These are phyloP conservation scores for Camponotus floridanus DNA, from an alignment of 1,140 invertebrate genomes.

Conservation along the genomic window DNA sequence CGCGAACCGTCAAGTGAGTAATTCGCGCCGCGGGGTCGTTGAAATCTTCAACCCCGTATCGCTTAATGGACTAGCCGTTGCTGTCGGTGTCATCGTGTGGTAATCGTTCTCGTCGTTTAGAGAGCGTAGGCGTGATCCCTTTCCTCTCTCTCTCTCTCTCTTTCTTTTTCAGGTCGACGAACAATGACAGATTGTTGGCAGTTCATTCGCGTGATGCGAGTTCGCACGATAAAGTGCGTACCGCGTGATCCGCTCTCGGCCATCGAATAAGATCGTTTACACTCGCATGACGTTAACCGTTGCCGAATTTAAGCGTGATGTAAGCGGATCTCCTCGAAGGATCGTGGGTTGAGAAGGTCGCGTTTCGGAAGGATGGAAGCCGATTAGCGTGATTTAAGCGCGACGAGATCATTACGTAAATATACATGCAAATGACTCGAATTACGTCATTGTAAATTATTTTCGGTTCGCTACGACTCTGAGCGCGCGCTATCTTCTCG, in stretches of 20 bases:
- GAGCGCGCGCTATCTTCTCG: not conserved
- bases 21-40: conserved; percentile 75
- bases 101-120: conserved; percentile 40
- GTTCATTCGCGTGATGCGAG: conserved; percentile 38
- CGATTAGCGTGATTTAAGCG: conserved; percentile 6
- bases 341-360: conserved; percentile 10
- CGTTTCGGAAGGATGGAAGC: conserved; percentile 12
- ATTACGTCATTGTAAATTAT: conserved; percentile 26
- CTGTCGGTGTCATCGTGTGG: conserved; percentile 54
- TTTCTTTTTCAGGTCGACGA: conserved; percentile 52
- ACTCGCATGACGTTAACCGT: conserved; percentile 9
- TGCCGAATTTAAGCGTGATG: conserved; percentile 32
- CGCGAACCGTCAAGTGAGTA: conserved; percentile 64
- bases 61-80: conserved; percentile 56
- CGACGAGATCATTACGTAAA: conserved; percentile 37
- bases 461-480: not conserved
- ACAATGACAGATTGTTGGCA: conserved; percentile 73
- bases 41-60: conserved; percentile 71
- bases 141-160: too few species aligned
- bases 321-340: not conserved
- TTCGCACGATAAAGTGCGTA: too few species aligned
- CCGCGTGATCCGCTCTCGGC: conserved; percentile 19
- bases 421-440: not conserved
- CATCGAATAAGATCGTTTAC: conserved; percentile 24
- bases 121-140: conserved; percentile 65